Evolutionary conservation across 2,797 vertebrate species (phyloP).

Genomic region (Pangasius larnaudii): DNA sequence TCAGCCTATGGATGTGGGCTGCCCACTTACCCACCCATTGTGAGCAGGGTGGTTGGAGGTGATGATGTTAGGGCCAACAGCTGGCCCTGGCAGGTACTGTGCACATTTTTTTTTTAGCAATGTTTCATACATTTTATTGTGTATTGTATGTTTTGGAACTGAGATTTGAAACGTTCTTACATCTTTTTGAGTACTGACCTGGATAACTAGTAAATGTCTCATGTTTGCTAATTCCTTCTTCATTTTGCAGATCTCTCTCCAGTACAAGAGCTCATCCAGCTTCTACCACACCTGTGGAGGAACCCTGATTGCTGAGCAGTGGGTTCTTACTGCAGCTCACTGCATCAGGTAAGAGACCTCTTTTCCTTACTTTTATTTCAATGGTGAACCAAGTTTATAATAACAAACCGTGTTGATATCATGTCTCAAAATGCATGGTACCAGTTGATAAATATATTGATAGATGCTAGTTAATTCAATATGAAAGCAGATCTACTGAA

Average conservation of each 20-base stretch:
- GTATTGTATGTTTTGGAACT: neutral
- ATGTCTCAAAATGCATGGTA: neutral
- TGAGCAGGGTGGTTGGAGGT: conserved; percentile 81
- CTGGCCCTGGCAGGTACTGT: conserved; percentile 93
- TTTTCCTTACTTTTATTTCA: neutral
- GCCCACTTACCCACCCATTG: conserved; percentile 70
- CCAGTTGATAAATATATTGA: neutral
- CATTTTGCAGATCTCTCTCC: conserved; percentile 80
- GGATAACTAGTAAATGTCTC: neutral
- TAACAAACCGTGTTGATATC: neutral
- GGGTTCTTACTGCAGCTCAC: conserved; percentile 90
- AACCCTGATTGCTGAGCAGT: conserved; percentile 79
- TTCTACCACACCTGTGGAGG: conserved; percentile 86
- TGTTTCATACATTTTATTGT: neutral
- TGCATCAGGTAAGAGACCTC: conserved; percentile 80
- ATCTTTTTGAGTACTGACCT: too few relatives aligned
- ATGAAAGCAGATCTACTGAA: neutral
- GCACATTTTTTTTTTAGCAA: conserved; percentile 7
- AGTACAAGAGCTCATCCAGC: conserved; percentile 70
- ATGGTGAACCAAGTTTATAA: neutral
- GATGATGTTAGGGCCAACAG: conserved; percentile 78
- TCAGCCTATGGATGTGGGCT: conserved; percentile 86
- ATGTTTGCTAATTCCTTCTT: conserved; percentile 1
- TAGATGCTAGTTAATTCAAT: neutral
- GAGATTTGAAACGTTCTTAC: neutral